Percentiles rank a stretch among this genome's conserved stretches.
Evolutionary conservation across 64 coral and sea anemone species (phyloP).

Genomic region (Exaiptasia diaphana): DNA sequence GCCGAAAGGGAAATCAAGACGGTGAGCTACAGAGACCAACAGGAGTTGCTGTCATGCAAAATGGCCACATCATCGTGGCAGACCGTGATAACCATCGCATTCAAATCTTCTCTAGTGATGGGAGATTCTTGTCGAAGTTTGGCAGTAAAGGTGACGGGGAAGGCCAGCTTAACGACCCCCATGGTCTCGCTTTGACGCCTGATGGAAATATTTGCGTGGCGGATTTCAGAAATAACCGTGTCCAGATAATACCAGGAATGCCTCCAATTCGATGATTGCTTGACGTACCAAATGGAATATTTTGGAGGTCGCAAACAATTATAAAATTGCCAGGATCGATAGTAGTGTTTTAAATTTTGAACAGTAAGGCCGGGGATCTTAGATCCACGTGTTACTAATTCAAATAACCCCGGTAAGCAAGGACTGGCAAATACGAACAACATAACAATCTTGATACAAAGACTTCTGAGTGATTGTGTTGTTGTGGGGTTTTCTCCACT

Average conservation of each 20-base stretch:
- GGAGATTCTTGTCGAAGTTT: conserved; percentile 91
- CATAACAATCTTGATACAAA: too few relatives aligned
- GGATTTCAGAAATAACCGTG: conserved; percentile 95
- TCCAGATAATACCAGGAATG: conserved; percentile 55
- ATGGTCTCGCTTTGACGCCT: conserved; percentile 83
- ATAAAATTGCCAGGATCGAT: too few relatives aligned
- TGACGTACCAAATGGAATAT: too few relatives aligned
- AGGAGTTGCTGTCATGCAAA: conserved; percentile 85
- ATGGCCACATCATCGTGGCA: conserved; percentile 94
- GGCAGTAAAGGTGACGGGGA: conserved; percentile 97
- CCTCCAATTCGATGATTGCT: too few relatives aligned
- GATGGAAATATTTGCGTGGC: conserved; percentile 92
- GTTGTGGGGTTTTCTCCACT: too few relatives aligned
- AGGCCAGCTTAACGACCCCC: conserved; percentile 94
- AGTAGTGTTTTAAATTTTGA: too few relatives aligned
- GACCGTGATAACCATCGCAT: conserved; percentile 98
- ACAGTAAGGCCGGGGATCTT: too few relatives aligned
- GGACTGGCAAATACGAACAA: too few relatives aligned
- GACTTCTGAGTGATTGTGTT: too few relatives aligned
- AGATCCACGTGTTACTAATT: too few relatives aligned
- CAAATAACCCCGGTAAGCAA: too few relatives aligned
- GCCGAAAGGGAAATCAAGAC: conserved; percentile 84
- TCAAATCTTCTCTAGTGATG: conserved; percentile 90
- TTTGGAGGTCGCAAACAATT: too few relatives aligned
- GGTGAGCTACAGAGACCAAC: conserved; percentile 91